Percentiles rank a stretch among this genome's conserved stretches.
Evolutionary conservation across 2,888 invertebrate species (phyloP).

Genomic region (Willowsia nigromaculata): DNA sequence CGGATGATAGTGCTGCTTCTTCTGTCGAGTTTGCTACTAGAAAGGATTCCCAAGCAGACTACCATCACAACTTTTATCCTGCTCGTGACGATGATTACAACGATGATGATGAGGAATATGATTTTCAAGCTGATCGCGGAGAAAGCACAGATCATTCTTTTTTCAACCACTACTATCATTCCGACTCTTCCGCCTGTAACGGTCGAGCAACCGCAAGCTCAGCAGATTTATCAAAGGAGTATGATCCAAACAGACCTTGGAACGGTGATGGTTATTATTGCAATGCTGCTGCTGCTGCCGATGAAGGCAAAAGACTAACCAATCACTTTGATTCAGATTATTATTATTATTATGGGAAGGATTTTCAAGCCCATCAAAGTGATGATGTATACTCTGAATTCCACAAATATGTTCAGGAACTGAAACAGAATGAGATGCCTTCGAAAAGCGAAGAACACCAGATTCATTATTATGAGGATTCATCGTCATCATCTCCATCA

Average conservation of each 20-base stretch:
- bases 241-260: constrained; percentile 8
- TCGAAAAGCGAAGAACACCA: background rate
- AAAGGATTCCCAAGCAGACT: background rate
- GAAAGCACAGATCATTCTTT: constrained; percentile 59
- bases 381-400: constrained; percentile 31
- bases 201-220: constrained; percentile 17
- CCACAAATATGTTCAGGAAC: constrained; percentile 27
- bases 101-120: constrained; percentile 77
- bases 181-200: constrained; percentile 80
- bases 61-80: constrained; percentile 19
- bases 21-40: background rate
- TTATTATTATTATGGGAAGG: constrained; percentile 15
- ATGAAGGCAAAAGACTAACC: constrained; percentile 9
- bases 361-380: constrained; percentile 30
- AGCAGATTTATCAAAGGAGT: constrained; percentile 46
- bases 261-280: constrained; percentile 50
- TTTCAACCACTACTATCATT: constrained; percentile 81
- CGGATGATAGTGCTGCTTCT: background rate
- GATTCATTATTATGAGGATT: background rate
- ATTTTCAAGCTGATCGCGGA: constrained; percentile 79
- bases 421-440: background rate
- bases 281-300: background rate
- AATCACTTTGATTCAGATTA: constrained; percentile 43
- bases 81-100: constrained; percentile 30
- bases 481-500: background rate